Evolutionary conservation across 2,797 vertebrate species (phyloP).

Genomic region (Ptychadena robeensis): DNA sequence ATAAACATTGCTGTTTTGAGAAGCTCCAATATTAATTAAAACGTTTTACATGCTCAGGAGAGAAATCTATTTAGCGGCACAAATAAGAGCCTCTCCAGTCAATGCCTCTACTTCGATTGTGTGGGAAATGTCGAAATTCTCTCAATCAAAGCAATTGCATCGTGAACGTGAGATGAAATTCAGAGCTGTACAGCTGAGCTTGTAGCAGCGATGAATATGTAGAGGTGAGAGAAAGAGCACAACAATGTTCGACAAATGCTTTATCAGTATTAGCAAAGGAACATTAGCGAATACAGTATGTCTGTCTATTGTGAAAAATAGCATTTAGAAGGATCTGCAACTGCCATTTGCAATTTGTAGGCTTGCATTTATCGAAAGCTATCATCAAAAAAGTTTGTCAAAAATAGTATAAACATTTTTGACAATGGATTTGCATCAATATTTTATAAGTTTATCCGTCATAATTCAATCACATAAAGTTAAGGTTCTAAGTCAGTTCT

Average conservation of each 20-base stretch:
- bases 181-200: conserved; percentile 71
- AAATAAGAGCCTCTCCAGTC: conserved; percentile 81
- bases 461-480: not conserved
- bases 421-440: not conserved
- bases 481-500: not conserved
- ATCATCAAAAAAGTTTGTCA: not conserved
- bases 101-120: conserved; percentile 69
- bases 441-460: not conserved
- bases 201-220: conserved; percentile 51
- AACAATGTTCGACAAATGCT: conserved; percentile 9
- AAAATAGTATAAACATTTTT: no score
- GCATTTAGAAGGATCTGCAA: not conserved
- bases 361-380: not conserved
- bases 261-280: conserved; percentile 9
- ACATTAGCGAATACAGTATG: conserved; percentile 11
- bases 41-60: conserved; percentile 86
- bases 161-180: conserved; percentile 68
- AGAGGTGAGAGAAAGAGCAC: conserved; percentile 18
- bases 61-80: conserved; percentile 84
- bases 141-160: conserved; percentile 74
- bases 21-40: conserved; percentile 94
- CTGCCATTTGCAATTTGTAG: not conserved
- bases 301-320: not conserved
- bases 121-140: conserved; percentile 72
- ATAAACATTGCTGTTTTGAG: conserved; percentile 89